These are phyloP conservation scores for Hydrotaea diabolus DNA, from an alignment of 2,888 invertebrate species.

Conservation along the genomic window DNA sequence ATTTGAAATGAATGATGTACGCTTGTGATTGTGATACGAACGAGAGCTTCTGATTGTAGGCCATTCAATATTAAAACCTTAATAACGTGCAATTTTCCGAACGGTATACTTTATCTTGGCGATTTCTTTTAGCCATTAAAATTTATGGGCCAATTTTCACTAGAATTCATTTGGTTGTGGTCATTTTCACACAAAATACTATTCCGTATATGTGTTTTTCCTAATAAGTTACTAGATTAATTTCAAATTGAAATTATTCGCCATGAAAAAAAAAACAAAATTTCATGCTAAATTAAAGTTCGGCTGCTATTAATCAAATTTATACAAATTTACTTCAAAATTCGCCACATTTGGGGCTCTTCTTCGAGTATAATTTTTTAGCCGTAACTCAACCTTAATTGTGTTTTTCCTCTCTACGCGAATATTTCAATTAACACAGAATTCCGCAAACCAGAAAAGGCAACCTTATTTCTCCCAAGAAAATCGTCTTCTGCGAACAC, in stretches of 20 bases:
- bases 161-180: background rate
- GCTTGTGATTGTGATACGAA: conserved; percentile 34
- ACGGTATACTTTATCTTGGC: too few species aligned
- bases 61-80: conserved; percentile 43
- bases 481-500: conserved; percentile 1
- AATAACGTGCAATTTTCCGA: conserved; percentile 38
- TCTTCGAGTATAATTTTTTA: background rate
- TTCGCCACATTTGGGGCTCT: background rate
- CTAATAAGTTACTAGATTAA: too few species aligned
- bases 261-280: background rate
- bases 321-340: background rate
- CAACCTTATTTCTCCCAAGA: conserved; percentile 12
- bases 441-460: conserved; percentile 10
- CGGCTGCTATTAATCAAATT: conserved; percentile 4
- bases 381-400: background rate
- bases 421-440: conserved; percentile 60
- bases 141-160: conserved; percentile 26
- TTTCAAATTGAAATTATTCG: too few species aligned
- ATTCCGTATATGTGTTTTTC: too few species aligned
- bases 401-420: background rate
- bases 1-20: conserved; percentile 60
- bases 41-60: background rate
- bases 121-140: conserved; percentile 30
- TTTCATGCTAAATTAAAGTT: background rate
- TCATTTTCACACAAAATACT: too few species aligned